These are phyloP conservation scores for Psammodynastes pulverulentus DNA, from an alignment of 2,113 vertebrate genomes.

Conservation along the genomic window DNA sequence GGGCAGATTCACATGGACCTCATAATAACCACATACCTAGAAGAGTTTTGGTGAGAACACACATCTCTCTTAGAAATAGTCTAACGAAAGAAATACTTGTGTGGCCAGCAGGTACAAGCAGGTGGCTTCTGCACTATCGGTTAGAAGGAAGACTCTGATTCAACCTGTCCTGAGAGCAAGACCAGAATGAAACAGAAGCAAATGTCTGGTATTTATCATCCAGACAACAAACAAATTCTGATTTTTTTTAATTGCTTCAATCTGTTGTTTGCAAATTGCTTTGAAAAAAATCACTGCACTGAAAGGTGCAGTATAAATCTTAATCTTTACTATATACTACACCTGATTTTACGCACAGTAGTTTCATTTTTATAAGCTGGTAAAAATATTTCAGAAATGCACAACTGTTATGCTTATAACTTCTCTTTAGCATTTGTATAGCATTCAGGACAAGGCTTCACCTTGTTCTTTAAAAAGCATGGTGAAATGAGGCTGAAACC, in stretches of 20 bases:
- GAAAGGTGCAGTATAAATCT: background rate
- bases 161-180: background rate
- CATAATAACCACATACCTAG: background rate
- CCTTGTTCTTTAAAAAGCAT: background rate
- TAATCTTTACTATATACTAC: background rate
- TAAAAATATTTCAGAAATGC: background rate
- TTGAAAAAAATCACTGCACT: background rate
- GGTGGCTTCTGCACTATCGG: background rate
- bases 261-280: background rate
- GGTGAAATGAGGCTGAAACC: background rate
- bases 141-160: background rate
- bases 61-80: background rate
- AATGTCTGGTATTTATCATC: background rate
- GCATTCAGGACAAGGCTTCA: background rate
- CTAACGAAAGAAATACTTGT: background rate
- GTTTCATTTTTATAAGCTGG: background rate
- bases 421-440: background rate
- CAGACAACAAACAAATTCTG: background rate
- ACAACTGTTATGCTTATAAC: background rate
- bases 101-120: background rate
- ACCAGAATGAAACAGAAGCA: background rate
- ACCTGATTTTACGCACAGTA: rapidly evolving
- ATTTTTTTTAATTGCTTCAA: background rate
- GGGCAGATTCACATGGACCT: background rate
- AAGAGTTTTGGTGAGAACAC: background rate